phyloP scores from a whole-genome alignment of 2,113 vertebrate genomes.

The Cacatua alba region DNA sequence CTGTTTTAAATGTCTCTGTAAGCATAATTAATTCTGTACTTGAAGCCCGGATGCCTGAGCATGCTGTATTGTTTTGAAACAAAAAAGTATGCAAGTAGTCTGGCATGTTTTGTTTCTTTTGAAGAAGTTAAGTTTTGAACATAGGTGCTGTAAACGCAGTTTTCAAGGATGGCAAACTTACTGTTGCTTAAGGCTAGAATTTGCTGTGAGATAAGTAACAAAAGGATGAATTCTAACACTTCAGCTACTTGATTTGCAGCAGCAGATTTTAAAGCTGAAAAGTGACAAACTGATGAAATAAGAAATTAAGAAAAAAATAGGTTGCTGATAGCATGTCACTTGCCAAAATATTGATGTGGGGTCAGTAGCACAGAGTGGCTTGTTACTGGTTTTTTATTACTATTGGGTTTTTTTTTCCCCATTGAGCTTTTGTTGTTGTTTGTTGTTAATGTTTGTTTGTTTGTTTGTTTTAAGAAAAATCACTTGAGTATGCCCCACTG shows the following conservation, averaged over 20 bases:
- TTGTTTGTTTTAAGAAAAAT: background rate
- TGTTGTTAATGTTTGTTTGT: too few relatives aligned
- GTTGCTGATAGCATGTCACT: background rate
- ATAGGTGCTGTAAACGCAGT: background rate
- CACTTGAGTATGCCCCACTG: background rate
- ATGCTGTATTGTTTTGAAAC: background rate
- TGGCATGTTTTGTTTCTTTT: background rate
- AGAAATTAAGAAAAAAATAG: background rate
- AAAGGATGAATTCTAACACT: background rate
- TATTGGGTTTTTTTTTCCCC: fast-evolving
- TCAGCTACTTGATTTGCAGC: background rate
- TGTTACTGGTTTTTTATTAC: background rate
- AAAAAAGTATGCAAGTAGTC: background rate
- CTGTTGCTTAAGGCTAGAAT: background rate
- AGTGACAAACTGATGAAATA: background rate
- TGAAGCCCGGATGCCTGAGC: background rate
- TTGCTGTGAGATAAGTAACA: background rate
- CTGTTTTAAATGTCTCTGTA: background rate
- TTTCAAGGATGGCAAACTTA: background rate
- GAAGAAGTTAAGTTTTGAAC: background rate
- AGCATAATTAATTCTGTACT: background rate
- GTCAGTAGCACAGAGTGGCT: background rate
- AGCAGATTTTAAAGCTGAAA: background rate
- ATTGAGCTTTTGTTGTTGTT: background rate
- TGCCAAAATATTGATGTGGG: background rate